Conservation (phyloP, 2,888 invertebrate genomes). For the Caenorhabditis wallacei region DNA sequence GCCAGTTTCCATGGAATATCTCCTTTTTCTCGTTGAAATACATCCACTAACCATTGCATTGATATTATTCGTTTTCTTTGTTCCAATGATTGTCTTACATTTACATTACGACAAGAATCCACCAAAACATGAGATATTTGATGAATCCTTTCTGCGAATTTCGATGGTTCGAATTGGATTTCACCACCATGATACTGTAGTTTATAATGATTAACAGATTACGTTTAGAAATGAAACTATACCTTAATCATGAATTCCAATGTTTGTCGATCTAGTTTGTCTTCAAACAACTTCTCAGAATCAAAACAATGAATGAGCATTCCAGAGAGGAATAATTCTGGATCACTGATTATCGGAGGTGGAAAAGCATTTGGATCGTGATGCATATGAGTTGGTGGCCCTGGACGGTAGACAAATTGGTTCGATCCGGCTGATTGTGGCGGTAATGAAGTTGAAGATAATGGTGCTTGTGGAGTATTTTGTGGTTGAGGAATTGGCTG, state of each 20-base stretch:
- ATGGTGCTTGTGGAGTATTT: conserved; percentile 35
- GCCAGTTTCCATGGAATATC: conserved; percentile 94
- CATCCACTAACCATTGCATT: conserved; percentile 94
- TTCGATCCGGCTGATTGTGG: conserved; percentile 19
- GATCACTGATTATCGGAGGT: conserved; percentile 23
- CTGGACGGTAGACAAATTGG: conserved; percentile 22
- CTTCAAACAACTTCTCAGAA: conserved; percentile 61
- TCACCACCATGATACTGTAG: conserved; percentile 70
- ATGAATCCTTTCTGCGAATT: conserved; percentile 20
- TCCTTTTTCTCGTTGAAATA: conserved; percentile 91
- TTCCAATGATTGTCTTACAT: conserved; percentile 75
- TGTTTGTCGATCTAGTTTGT: conserved; percentile 60
- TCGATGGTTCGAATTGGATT: conserved; percentile 62
- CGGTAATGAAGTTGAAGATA: conserved; percentile 17
- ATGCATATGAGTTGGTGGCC: conserved; percentile 22
- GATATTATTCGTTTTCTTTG: conserved; percentile 88
- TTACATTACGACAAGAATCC: conserved; percentile 53
- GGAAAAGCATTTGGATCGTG: conserved; percentile 43
- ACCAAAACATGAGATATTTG: conserved; percentile 52
- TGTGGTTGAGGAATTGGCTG: conserved; percentile 34
- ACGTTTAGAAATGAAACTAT: neutral
- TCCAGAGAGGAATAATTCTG: conserved; percentile 70
- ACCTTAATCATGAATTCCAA: conserved; percentile 58
- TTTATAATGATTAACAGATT: neutral
- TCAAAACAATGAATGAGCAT: conserved; percentile 69